Base-by-base conservation (phyloP, 2,888 invertebrate species). In the Oasisia sp. region DNA sequence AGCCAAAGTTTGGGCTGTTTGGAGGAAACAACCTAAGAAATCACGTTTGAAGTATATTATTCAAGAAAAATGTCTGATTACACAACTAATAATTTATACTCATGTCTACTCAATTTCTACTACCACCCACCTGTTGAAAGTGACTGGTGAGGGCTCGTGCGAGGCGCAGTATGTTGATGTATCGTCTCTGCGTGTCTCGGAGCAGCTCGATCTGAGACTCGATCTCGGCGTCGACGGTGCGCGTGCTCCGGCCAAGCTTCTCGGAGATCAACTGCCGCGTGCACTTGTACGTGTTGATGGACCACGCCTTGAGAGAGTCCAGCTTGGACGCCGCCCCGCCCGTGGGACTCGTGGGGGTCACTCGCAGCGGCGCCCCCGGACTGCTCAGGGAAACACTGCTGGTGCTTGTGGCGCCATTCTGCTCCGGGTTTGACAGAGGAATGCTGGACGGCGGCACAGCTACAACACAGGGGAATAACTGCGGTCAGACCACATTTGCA, bases 251-350 rank as follows among this genome's bases (percentile, higher is more conserved):
- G 32, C 99, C 99, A 92, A 99, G 97, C 96, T 98, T 99, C 96
- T 99, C 99, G 94, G 99, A 98, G 97, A 99, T 98, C 93, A 99
- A 97, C 96, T 99, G 99, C 95, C 98, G 98, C 9, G 99, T 99
- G 96, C 99, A 99, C 97, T 99, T 99, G 96, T 99, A 99, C 0
- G 99, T 99, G 93, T 99, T 99, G 95, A 99, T 98, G 94, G 99
- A 98, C 99, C 99, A 99, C 96, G 98, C 98, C 96, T 98, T 98
- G 93, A 99, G 97, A 93, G 98, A 98, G 96, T 99, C 99, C 95
- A 99, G 94, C 94, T 96, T 96, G 92, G 95, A 95, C 74, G 94
- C 45, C 19, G 91, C 89, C 19, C 27, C n/a, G 19, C 74, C 74
- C 91, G 91, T 27, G 45, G 74, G 32, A 89, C 38, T 32, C 5